These are phyloP conservation scores for Coranthus polyacanthus DNA, from an alignment of 2,797 vertebrate species.

Conservation along the genomic window DNA sequence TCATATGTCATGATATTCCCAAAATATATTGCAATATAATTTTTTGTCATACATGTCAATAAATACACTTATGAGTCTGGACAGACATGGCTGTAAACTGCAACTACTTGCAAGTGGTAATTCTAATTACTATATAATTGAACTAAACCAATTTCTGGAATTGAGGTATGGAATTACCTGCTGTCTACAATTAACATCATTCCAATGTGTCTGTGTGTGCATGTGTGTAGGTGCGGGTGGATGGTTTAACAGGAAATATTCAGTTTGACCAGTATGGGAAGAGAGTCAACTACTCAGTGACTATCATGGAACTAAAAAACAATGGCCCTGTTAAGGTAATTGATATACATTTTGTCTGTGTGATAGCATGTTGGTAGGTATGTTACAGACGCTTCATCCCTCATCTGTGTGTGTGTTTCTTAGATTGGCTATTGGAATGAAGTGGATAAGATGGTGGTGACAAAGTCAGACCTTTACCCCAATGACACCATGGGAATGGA, in stretches of 20 bases:
- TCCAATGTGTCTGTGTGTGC: constrained; percentile 34
- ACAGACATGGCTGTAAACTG: too few species aligned
- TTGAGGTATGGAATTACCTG: too few species aligned
- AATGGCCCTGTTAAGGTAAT: constrained; percentile 95
- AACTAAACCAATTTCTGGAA: too few species aligned
- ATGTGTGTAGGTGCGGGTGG: constrained; percentile 90
- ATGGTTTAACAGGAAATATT: constrained; percentile 96
- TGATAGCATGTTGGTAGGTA: neutral
- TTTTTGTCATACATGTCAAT: too few species aligned
- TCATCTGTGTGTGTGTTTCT: constrained; percentile 35
- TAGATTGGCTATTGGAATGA: constrained; percentile 99
- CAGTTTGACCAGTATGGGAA: constrained; percentile 98
- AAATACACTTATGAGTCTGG: too few species aligned
- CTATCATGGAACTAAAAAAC: constrained; percentile 97
- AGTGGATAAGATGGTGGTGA: constrained; percentile 97
- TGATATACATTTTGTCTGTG: neutral
- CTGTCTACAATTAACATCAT: too few species aligned
- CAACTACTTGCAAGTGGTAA: too few species aligned
- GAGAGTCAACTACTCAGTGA: constrained; percentile 97
- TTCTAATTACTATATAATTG: too few species aligned
- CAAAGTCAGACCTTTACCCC: constrained; percentile 91
- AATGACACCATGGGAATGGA: constrained; percentile 96
- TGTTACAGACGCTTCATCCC: too few species aligned
- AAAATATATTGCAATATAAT: too few species aligned
- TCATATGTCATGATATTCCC: too few species aligned